Evolutionary conservation across 2,888 invertebrate genomes (phyloP), one percentile per base, ranked within the genome.

Genomic region (Lycaena phlaeas): DNA sequence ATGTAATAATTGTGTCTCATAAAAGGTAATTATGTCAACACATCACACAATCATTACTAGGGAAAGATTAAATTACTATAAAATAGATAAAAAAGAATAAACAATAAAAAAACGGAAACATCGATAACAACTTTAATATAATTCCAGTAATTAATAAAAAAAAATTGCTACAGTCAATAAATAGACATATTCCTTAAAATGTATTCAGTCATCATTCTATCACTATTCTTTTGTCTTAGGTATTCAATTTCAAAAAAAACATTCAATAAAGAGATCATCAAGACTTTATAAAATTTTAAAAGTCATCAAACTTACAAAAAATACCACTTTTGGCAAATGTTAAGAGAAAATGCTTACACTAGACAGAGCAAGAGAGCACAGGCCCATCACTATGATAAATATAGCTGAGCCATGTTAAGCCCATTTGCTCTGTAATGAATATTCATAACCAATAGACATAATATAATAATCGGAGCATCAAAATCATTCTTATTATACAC

Each of bases 371-470:
- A 34, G 22, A 34, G 18, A 34, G 34, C 34, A 34, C 34, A 34
- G 34, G 3, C 22, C 12, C 18, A 34, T 22, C 4, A 34, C 34
- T 34, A 34, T 34, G 5, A 34, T 34, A 2, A 22, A 22, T 14
- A 34, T 34, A 34, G 34, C 22, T 12, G 18, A 34, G 34, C 22
- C 34, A 22, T 34, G 34, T 12, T 43, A 34, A 17, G 10, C 34
- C 9, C 10, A 34, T 34, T 34, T 34, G 22, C 34, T 34, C 34
- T 22, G 34, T 22, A 6, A 15, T n/a, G 15, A 18, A 4, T 22
- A 22, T 7, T 22, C 22, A n/a, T n/a, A n/a, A n/a, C n/a, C n/a
- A n/a, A n/a, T n/a, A n/a, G n/a, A n/a, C n/a, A n/a, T n/a, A n/a
- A n/a, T n/a, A n/a, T n/a, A n/a, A n/a, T n/a, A n/a, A n/a, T n/a